phyloP scores from a whole-genome alignment of 1,140 invertebrate genomes.

The Trissolcus basalis region DNA sequence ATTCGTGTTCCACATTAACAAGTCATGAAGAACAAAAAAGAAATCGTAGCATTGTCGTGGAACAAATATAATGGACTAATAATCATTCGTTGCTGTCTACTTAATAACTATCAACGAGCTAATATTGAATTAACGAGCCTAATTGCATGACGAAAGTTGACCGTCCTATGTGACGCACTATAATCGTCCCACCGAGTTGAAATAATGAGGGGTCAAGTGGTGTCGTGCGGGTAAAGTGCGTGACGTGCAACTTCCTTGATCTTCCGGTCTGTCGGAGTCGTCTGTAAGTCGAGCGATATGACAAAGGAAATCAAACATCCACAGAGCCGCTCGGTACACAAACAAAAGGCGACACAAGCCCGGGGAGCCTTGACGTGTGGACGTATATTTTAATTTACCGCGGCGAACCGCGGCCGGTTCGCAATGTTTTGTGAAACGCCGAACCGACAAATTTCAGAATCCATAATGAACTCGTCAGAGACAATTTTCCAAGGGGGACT shows the following conservation, averaged over 20 bases:
- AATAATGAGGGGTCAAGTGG: conserved; percentile 63
- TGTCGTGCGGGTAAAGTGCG: conserved; percentile 55
- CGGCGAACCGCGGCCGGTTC: too few relatives aligned
- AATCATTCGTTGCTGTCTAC: conserved; percentile 32
- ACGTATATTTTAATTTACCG: too few relatives aligned
- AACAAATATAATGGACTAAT: conserved; percentile 48
- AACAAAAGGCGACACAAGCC: conserved; percentile 1
- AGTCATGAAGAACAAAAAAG: conserved; percentile 41
- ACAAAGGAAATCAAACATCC: conserved; percentile 50
- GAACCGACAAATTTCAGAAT: too few relatives aligned
- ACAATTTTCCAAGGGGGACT: too few relatives aligned
- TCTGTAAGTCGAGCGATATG: conserved; percentile 44
- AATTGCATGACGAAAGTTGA: conserved; percentile 53
- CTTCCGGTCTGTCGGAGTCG: conserved; percentile 56
- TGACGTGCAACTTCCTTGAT: conserved; percentile 61
- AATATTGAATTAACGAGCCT: conserved; percentile 53
- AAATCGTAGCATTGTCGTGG: conserved; percentile 30
- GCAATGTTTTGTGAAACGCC: too few relatives aligned
- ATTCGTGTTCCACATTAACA: conserved; percentile 33
- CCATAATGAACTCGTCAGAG: too few relatives aligned
- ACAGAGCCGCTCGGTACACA: conserved; percentile 7
- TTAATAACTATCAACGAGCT: conserved; percentile 52
- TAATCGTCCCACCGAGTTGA: conserved; percentile 46
- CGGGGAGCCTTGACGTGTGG: too few relatives aligned
- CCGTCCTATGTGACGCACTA: conserved; percentile 44